These are phyloP conservation scores for Callosobruchus maculatus DNA, from an alignment of 2,888 invertebrate genomes.

Conservation along the genomic window DNA sequence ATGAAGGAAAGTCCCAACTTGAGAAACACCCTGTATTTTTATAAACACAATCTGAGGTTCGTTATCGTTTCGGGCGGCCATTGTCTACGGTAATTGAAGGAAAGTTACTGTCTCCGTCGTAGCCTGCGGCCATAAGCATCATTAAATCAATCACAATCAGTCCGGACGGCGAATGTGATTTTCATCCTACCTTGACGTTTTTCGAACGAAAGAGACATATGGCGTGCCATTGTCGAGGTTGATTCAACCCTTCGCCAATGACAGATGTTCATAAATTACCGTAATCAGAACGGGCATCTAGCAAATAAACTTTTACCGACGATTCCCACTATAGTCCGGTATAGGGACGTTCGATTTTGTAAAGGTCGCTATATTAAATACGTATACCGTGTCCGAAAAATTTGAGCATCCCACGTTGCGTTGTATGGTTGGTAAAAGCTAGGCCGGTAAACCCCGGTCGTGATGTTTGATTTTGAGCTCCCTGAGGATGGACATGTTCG, in stretches of 20 bases:
- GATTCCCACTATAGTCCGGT: neutral
- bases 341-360: no score
- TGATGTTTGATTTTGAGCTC: no score
- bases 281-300: constrained; percentile 21
- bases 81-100: neutral
- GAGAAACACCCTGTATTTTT: no score
- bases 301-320: neutral
- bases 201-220: constrained; percentile 30
- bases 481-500: no score
- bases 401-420: no score
- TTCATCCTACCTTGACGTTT: constrained; percentile 37
- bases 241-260: constrained; percentile 35
- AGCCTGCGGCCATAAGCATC: constrained; percentile 2
- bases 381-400: no score
- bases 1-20: no score
- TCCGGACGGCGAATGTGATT: constrained; percentile 30
- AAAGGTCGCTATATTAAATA: no score
- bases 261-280: constrained; percentile 38
- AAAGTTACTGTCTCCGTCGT: neutral
- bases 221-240: constrained; percentile 26
- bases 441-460: no score
- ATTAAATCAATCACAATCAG: constrained; percentile 31
- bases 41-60: neutral
- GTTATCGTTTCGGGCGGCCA: neutral
- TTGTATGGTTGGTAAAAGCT: no score